Percentiles rank a stretch among this genome's conserved stretches.
Conservation (phyloP, 2,113 vertebrate genomes). For the Vombatus ursinus region DNA sequence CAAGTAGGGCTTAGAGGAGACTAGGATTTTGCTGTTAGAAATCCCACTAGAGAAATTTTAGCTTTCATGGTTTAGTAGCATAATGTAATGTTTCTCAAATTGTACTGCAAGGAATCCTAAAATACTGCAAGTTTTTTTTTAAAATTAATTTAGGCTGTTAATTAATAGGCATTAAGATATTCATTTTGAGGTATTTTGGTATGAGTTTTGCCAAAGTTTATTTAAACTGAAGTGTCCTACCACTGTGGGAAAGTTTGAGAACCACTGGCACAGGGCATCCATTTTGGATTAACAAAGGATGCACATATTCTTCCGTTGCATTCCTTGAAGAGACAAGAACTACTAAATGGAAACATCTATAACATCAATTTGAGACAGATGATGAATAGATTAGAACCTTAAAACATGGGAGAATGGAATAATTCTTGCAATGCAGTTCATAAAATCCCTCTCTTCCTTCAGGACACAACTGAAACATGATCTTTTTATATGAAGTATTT, state of each 20-base stretch:
- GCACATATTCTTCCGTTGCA: neutral
- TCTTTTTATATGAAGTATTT: no score
- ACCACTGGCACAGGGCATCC: neutral
- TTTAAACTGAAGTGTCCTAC: neutral
- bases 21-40: conserved; percentile 44
- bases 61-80: conserved; percentile 7
- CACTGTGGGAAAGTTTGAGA: neutral
- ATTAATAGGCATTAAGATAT: neutral
- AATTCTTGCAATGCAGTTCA: neutral
- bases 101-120: neutral
- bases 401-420: neutral
- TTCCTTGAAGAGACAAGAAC: neutral
- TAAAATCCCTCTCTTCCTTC: no score
- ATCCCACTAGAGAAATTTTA: conserved; percentile 26
- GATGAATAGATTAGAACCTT: neutral
- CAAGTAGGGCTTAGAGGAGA: conserved; percentile 7
- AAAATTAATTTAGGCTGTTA: neutral
- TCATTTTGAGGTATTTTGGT: neutral
- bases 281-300: neutral
- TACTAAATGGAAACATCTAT: neutral
- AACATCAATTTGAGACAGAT: neutral
- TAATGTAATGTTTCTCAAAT: neutral
- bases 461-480: no score
- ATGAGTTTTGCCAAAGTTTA: neutral
- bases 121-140: neutral